phyloP scores from a whole-genome alignment of 2,113 vertebrate species.

The Rhynchomys soricoides region DNA sequence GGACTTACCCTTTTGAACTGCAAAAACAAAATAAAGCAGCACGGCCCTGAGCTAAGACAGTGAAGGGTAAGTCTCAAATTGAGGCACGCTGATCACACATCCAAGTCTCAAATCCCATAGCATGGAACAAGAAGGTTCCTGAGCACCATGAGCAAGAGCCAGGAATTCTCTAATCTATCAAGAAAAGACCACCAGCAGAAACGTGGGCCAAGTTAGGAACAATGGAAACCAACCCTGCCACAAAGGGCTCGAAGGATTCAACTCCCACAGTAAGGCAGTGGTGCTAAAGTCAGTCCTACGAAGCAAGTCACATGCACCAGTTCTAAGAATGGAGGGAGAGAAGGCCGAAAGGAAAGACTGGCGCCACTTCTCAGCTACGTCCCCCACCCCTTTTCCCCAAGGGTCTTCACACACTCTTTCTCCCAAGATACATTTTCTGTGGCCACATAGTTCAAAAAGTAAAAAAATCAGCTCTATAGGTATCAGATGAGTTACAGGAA shows the following conservation, averaged over 20 bases:
- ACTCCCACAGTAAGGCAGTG: conserved; percentile 14
- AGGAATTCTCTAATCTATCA: conserved; percentile 51
- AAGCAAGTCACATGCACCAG: conserved; percentile 47
- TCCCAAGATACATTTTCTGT: conserved; percentile 50
- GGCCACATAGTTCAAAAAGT: conserved; percentile 18
- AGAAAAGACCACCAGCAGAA: conserved; percentile 53
- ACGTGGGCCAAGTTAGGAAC: conserved; percentile 19
- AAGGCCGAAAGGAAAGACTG: background rate
- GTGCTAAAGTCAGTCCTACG: conserved; percentile 51
- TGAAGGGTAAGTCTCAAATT: conserved; percentile 47
- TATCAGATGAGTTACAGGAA: conserved; percentile 2
- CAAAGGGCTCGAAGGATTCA: conserved; percentile 21
- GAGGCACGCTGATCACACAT: conserved; percentile 29
- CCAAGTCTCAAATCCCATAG: conserved; percentile 21
- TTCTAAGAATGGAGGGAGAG: background rate
- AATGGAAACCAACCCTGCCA: conserved; percentile 56
- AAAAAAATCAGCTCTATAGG: conserved; percentile 24
- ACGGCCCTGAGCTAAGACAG: conserved; percentile 2
- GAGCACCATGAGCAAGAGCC: conserved; percentile 15
- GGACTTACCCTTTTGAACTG: conserved; percentile 48
- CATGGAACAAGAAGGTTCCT: conserved; percentile 23
- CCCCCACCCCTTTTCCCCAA: no score
- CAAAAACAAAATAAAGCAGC: conserved; percentile 6
- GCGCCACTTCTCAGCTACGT: background rate
- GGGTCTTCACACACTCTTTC: no score